These are phyloP conservation scores for Sceloporus undulatus DNA, from an alignment of 2,113 vertebrate species.

Conservation along the genomic window DNA sequence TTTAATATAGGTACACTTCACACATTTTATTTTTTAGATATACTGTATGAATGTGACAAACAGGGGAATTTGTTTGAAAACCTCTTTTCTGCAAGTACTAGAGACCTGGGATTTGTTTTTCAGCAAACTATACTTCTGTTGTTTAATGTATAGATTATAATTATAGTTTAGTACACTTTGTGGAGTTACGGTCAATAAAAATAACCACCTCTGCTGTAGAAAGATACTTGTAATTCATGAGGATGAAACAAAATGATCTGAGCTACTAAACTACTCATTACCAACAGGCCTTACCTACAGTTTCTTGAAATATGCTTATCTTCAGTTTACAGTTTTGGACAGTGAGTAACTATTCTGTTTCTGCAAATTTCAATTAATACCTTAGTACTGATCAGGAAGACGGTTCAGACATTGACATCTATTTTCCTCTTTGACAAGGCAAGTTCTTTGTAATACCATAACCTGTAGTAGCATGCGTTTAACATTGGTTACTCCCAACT, in stretches of 20 bases:
- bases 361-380: neutral
- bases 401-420: neutral
- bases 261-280: conserved; percentile 13
- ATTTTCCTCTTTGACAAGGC: neutral
- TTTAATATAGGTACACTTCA: neutral
- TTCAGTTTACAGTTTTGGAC: conserved; percentile 39
- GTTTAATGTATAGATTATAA: neutral
- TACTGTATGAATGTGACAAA: no score
- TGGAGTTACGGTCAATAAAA: neutral
- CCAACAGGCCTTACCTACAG: conserved; percentile 12
- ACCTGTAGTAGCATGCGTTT: neutral
- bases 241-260: neutral
- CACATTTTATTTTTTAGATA: neutral
- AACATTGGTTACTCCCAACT: neutral
- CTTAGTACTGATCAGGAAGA: conserved; percentile 7
- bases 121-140: neutral
- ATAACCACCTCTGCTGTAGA: neutral
- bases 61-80: neutral
- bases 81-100: neutral
- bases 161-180: neutral
- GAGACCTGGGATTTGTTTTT: neutral
- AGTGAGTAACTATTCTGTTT: conserved; percentile 19
- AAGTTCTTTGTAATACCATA: neutral
- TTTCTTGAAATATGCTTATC: conserved; percentile 40
- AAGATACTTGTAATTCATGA: neutral